Conservation (phyloP, 1,140 invertebrate genomes). For the Adoxophyes honmai region DNA sequence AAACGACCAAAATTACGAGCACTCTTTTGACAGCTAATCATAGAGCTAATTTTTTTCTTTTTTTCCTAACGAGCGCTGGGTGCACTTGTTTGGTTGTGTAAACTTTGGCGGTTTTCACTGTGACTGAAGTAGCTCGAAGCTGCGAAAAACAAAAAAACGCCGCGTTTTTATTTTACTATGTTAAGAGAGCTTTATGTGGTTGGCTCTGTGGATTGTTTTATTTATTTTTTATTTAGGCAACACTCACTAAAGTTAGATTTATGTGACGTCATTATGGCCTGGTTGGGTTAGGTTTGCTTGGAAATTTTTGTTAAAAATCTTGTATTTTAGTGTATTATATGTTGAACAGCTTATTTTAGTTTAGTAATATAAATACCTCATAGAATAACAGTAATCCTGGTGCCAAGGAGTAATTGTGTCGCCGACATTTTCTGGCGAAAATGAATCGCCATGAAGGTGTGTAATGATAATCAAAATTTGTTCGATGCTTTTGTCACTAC, state of each 20-base stretch:
- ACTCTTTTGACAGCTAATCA: neutral
- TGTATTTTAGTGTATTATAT: conserved; percentile 81
- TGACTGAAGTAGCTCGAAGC: no score
- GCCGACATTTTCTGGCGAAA: conserved; percentile 79
- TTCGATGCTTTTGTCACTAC: conserved; percentile 71
- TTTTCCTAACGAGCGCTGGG: no score
- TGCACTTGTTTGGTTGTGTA: no score
- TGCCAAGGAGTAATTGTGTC: conserved; percentile 67
- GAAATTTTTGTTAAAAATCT: conserved; percentile 81
- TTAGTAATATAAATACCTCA: conserved; percentile 71
- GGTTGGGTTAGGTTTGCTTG: conserved; percentile 85
- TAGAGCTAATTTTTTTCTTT: no score
- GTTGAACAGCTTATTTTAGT: conserved; percentile 78
- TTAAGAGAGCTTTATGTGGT: no score
- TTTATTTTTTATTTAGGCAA: conserved; percentile 39
- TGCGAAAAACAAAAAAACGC: neutral
- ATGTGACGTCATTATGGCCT: conserved; percentile 84
- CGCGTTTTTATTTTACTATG: neutral
- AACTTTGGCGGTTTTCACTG: no score
- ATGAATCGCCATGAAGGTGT: conserved; percentile 91
- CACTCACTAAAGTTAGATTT: conserved; percentile 58
- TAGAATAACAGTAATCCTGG: conserved; percentile 65
- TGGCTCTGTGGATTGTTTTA: neutral
- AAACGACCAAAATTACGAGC: conserved; percentile 1
- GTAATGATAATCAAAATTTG: conserved; percentile 78